Conservation (phyloP, 1,140 invertebrate genomes). For the Drosophila persimilis region DNA sequence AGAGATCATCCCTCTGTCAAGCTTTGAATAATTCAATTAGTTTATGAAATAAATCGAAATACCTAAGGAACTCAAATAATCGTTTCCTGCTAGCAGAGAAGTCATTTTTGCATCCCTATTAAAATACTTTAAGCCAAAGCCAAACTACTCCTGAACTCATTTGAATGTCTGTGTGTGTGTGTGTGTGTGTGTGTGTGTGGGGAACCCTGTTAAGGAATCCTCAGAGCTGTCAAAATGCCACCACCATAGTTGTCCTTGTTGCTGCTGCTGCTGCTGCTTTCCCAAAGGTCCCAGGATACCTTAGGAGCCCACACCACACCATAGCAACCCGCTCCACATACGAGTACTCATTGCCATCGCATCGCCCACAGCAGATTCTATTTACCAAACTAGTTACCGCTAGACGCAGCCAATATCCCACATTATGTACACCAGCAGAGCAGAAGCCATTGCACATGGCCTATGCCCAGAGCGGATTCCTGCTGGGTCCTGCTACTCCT, state of each 20-base stretch:
- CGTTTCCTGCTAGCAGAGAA: neutral
- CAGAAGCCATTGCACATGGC: constrained; percentile 63
- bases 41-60: too few relatives aligned
- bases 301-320: constrained; percentile 19
- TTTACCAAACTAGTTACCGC: constrained; percentile 78
- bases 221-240: constrained; percentile 67
- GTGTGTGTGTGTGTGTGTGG: neutral
- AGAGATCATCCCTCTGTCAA: too few relatives aligned
- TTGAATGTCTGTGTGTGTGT: constrained; percentile 5
- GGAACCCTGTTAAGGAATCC: constrained; percentile 48
- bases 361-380: constrained; percentile 60
- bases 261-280: constrained; percentile 40
- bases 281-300: constrained; percentile 33
- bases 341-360: neutral
- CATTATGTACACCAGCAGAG: constrained; percentile 43
- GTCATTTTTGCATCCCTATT: neutral
- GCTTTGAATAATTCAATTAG: too few relatives aligned
- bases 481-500: constrained; percentile 14
- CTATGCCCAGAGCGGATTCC: constrained; percentile 60
- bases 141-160: constrained; percentile 15
- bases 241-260: constrained; percentile 46
- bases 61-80: too few relatives aligned
- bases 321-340: constrained; percentile 1
- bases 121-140: constrained; percentile 21
- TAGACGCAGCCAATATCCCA: constrained; percentile 73